Conservation (phyloP, 2,888 invertebrate genomes). For the Cantharis rustica region DNA sequence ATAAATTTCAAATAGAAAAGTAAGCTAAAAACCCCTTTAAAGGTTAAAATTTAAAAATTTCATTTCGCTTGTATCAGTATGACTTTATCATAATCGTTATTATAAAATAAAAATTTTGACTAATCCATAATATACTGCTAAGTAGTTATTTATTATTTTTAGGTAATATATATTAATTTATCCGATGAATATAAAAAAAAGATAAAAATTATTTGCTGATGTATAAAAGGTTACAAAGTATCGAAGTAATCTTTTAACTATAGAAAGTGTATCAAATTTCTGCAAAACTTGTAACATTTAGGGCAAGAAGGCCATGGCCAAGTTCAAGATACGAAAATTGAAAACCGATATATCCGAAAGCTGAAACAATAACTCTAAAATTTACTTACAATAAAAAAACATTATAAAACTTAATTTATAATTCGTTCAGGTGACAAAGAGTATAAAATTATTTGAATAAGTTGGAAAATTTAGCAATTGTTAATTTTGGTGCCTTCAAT, state of each 20-base stretch:
- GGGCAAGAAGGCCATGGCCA: not conserved
- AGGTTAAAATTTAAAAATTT: too few relatives aligned
- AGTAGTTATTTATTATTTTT: not conserved
- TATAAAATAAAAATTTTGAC: not conserved
- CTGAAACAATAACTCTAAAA: too few relatives aligned
- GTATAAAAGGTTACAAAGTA: not conserved
- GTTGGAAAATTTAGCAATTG: too few relatives aligned
- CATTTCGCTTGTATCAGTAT: too few relatives aligned
- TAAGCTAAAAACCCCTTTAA: too few relatives aligned
- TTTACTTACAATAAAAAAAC: too few relatives aligned
- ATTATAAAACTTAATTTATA: too few relatives aligned
- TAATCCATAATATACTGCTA: too few relatives aligned
- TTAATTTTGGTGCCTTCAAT: too few relatives aligned
- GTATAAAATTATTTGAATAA: too few relatives aligned
- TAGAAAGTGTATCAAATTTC: not conserved
- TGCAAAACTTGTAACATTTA: not conserved
- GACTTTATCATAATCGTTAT: not conserved
- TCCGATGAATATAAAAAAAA: not conserved
- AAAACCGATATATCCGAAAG: not conserved
- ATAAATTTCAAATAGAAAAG: too few relatives aligned
- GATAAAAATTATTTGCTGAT: not conserved
- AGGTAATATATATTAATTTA: not conserved
- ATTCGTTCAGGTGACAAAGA: too few relatives aligned
- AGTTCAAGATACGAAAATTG: not conserved
- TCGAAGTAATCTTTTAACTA: not conserved